These are phyloP conservation scores for Galagoides demidoff DNA, from an alignment of 2,797 vertebrate species.

Conservation along the genomic window DNA sequence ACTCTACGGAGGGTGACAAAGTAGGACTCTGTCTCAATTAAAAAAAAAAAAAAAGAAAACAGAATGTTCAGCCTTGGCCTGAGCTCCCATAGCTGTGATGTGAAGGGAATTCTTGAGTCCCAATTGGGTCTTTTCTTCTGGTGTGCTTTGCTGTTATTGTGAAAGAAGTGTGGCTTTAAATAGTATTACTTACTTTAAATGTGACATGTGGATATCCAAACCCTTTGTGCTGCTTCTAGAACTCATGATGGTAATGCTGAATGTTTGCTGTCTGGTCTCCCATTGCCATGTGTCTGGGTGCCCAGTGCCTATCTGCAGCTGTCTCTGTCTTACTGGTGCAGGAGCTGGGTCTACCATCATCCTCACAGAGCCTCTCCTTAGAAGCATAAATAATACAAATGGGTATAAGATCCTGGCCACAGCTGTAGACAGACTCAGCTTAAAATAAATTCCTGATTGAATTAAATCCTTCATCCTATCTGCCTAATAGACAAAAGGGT, in stretches of 20 bases:
- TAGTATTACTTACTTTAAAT: constrained; percentile 19
- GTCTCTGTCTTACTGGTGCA: neutral
- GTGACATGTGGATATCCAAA: neutral
- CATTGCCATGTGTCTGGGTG: neutral
- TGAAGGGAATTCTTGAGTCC: neutral
- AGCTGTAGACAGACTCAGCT: neutral
- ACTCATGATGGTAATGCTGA: neutral
- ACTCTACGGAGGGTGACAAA: too few species aligned
- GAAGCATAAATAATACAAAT: neutral
- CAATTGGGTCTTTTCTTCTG: neutral
- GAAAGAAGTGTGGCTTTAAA: neutral
- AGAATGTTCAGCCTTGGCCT: neutral
- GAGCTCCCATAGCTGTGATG: neutral
- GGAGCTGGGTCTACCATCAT: neutral
- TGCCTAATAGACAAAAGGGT: neutral
- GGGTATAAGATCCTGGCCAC: neutral
- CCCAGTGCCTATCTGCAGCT: neutral
- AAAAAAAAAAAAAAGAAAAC: too few species aligned
- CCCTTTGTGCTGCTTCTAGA: neutral
- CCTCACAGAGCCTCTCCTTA: neutral
- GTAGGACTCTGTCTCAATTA: too few species aligned
- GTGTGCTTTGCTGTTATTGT: neutral
- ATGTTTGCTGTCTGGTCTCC: neutral
- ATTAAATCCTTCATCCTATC: neutral
- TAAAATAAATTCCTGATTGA: neutral